phyloP scores from a whole-genome alignment of 2,113 vertebrate genomes.

The Callithrix jacchus region DNA sequence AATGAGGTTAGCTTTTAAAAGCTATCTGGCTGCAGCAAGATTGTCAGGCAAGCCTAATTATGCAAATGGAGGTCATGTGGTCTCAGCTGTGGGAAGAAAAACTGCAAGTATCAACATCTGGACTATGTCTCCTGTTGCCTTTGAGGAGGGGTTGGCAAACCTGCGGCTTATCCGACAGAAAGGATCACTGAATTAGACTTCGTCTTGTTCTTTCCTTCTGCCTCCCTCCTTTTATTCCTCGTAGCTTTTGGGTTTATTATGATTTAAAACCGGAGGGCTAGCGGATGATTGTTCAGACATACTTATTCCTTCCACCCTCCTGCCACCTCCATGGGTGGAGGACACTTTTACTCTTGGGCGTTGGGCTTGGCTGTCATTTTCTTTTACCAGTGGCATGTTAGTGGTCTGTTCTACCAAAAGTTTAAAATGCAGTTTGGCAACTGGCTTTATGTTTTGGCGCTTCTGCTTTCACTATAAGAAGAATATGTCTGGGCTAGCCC shows the following conservation, averaged over 20 bases:
- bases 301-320: neutral
- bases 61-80: neutral
- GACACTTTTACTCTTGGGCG: neutral
- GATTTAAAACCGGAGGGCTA: neutral
- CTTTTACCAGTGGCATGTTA: neutral
- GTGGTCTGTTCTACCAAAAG: neutral
- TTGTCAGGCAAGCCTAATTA: accelerated
- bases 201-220: neutral
- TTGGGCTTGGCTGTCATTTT: neutral
- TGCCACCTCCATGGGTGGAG: neutral
- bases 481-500: neutral
- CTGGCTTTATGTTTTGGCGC: neutral
- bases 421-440: neutral
- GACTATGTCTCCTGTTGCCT: too few relatives aligned
- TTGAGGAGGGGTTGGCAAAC: neutral
- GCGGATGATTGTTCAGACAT: neutral
- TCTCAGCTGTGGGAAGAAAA: neutral
- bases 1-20: neutral
- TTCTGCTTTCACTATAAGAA: neutral
- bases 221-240: neutral
- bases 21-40: too few relatives aligned
- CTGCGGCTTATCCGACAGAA: neutral
- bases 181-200: neutral
- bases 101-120: neutral
- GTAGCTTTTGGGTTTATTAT: neutral